Percentiles rank a stretch among this genome's conserved stretches.
Conservation (phyloP, 23 tunicate genomes). For the Halocynthia aurantium region DNA sequence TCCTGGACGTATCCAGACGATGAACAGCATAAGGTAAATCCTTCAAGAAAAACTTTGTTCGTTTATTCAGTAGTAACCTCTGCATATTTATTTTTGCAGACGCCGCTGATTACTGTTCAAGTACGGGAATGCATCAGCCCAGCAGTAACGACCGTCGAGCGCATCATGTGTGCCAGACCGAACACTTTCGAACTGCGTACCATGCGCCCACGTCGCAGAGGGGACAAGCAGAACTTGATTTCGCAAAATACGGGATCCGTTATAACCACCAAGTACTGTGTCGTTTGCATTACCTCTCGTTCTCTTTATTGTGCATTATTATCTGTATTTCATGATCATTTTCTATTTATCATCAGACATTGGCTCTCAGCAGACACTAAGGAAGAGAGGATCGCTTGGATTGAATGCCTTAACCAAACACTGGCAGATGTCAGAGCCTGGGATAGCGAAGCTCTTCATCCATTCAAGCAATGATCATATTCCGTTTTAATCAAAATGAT, state of each 20-base stretch:
- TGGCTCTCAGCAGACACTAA: conserved; percentile 95
- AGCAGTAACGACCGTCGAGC: conserved; percentile 55
- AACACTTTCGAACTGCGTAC: conserved; percentile 87
- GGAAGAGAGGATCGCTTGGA: conserved; percentile 77
- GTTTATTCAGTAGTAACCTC: not conserved
- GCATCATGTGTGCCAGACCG: conserved; percentile 88
- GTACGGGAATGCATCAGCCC: conserved; percentile 63
- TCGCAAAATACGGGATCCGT: conserved; percentile 79
- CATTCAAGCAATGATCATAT: conserved; percentile 7
- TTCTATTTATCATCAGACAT: conserved; percentile 34
- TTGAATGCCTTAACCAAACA: conserved; percentile 65
- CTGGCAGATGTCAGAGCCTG: conserved; percentile 75
- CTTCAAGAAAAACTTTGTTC: not conserved
- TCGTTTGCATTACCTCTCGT: not conserved
- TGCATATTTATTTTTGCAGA: conserved; percentile 22
- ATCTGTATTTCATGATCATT: not conserved
- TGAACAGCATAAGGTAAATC: conserved; percentile 79
- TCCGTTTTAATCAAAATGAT: no score
- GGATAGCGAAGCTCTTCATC: conserved; percentile 61
- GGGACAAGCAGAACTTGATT: conserved; percentile 72
- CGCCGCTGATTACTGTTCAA: conserved; percentile 41
- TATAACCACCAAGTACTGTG: conserved; percentile 44
- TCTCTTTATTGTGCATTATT: not conserved
- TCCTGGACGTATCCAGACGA: conserved; percentile 95
- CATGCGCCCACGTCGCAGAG: conserved; percentile 71